Evolutionary conservation across 2,113 vertebrate genomes (phyloP), one percentile per base, ranked within the genome.

Genomic region (Atrichornis clamosus): DNA sequence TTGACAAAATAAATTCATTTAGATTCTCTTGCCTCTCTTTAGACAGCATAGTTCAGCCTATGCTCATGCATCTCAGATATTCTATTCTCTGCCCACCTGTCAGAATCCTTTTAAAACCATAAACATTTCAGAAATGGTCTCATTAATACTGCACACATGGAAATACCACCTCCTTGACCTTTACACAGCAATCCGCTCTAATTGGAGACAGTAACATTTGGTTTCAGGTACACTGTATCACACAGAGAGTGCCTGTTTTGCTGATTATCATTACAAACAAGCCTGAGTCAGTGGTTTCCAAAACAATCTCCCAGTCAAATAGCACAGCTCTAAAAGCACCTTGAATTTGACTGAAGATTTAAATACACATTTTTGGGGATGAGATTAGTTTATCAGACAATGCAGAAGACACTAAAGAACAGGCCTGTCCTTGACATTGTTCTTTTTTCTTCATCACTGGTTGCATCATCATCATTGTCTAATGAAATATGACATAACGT

Each of bases 91-190:
- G 63, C 63, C 87, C 63, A 70, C 80, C 90, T 96, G 90, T 72
- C 87, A 91, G 55, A 82, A 93, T 58, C 39, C 80, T 86, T 91
- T 78, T 79, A 93, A 78, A 85, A 60, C 69, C 1, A 0, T 58
- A 87, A 95, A 96, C 93, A 94, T 89, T 86, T 88, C 93, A 90
- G 68, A 90, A 81, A 95, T 27, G 26, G 44, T 56, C 85, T 93
- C 68, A 52, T 93, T 93, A 95, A 81, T 33, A 79, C 44, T 46
- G 37, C n/a, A 35, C 65, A 64, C 68, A 64, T 72, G 73, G 83
- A 95, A 96, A 93, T 80, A 80, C 4, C 86, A 72, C 64, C 83
- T 89, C 76, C 85, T 93, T 86, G 79, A 95, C 90, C 88, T 96
- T 92, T 94, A 94, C 69, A 75, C 85, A 67, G 80, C 72, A 83